Evolutionary conservation across 2,113 vertebrate genomes (phyloP).

Genomic region (Semicossyphus pulcher): DNA sequence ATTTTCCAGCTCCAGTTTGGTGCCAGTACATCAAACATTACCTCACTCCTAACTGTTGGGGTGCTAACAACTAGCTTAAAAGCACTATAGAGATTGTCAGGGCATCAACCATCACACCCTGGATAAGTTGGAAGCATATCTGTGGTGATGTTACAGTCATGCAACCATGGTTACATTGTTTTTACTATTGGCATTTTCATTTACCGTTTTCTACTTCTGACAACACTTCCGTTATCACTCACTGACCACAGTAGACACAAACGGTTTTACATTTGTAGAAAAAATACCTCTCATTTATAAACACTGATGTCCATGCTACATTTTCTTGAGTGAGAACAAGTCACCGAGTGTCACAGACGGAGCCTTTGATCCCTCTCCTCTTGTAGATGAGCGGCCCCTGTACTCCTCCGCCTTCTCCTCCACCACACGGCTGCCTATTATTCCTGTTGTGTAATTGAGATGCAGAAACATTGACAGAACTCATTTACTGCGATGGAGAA

Average conservation of each 20-base stretch:
- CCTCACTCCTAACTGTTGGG: no score
- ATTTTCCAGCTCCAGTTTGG: no score
- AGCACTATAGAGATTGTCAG: no score
- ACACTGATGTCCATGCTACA: no score
- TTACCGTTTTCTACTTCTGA: not conserved
- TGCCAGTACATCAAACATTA: no score
- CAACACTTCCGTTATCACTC: not conserved
- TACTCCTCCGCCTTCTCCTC: conserved; percentile 28
- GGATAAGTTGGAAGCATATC: no score
- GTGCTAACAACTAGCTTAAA: no score
- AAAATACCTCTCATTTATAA: conserved; percentile 27
- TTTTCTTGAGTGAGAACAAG: conserved; percentile 40
- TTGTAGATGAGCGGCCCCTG: conserved; percentile 28
- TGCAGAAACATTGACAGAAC: conserved; percentile 83
- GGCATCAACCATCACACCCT: no score
- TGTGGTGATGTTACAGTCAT: no score
- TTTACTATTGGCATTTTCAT: no score
- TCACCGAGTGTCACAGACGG: conserved; percentile 18
- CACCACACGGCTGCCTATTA: conserved; percentile 71
- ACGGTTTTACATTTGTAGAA: no score
- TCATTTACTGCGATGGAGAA: conserved; percentile 81
- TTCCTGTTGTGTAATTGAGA: conserved; percentile 80
- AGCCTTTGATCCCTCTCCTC: conserved; percentile 40
- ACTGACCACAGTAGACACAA: not conserved
- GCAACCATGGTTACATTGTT: no score